Percentiles rank a stretch among this genome's conserved stretches.
Conservation (phyloP, 2,888 invertebrate species). For the Cepaea hortensis region DNA sequence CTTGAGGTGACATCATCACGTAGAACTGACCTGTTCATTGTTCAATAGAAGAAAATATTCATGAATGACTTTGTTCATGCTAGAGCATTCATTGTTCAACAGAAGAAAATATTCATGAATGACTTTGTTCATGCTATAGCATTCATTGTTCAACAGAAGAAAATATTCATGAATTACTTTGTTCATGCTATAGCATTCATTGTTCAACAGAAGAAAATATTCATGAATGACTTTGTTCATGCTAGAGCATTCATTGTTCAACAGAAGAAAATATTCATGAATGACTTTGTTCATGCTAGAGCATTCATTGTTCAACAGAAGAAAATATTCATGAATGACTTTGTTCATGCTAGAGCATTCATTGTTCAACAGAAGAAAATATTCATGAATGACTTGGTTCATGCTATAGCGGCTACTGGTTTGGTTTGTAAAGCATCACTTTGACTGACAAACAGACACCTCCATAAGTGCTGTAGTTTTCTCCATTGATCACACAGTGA, state of each 20-base stretch:
- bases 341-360: too few species aligned
- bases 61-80: background rate
- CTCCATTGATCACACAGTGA: too few species aligned
- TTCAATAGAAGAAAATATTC: background rate
- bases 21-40: slow-evolving; percentile 82
- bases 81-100: background rate
- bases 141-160: background rate
- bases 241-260: background rate
- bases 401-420: too few species aligned
- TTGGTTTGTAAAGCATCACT: too few species aligned
- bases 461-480: too few species aligned
- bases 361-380: too few species aligned
- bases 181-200: background rate
- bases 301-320: background rate
- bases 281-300: too few species aligned
- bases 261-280: background rate
- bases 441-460: too few species aligned
- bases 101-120: background rate
- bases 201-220: background rate
- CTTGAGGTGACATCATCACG: slow-evolving; percentile 88
- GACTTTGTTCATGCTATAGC: background rate
- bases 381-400: too few species aligned
- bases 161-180: background rate
- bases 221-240: background rate
- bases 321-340: background rate